phyloP scores from a whole-genome alignment of 2,113 vertebrate genomes.

The Euleptes europaea region DNA sequence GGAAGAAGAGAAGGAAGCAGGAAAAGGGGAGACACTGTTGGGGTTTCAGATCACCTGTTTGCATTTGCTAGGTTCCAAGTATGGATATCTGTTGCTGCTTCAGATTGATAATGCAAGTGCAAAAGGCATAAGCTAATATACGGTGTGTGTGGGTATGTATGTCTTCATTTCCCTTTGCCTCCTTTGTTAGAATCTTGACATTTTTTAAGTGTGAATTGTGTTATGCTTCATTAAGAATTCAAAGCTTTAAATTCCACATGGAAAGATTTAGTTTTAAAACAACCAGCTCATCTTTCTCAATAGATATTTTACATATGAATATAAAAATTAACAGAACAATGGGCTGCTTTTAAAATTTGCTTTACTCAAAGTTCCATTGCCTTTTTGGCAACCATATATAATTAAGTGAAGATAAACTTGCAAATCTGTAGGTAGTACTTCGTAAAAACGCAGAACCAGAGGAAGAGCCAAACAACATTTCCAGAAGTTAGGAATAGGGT shows the following conservation, averaged over 20 bases:
- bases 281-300: constrained; percentile 39
- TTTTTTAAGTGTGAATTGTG: constrained; percentile 47
- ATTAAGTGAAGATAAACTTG: not conserved
- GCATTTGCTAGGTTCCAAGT: not conserved
- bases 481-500: not conserved
- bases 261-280: constrained; percentile 40
- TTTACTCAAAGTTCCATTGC: constrained; percentile 33
- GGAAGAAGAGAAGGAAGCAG: too few relatives aligned
- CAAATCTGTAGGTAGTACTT: not conserved
- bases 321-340: constrained; percentile 39
- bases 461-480: not conserved
- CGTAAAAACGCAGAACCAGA: not conserved
- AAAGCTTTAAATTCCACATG: constrained; percentile 50
- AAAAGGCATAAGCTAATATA: constrained; percentile 18
- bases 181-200: constrained; percentile 32
- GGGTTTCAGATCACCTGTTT: too few relatives aligned
- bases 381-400: constrained; percentile 3
- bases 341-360: constrained; percentile 30
- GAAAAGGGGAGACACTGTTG: too few relatives aligned
- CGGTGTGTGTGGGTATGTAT: too few relatives aligned
- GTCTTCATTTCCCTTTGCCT: constrained; percentile 22
- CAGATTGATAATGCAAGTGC: not conserved
- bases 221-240: constrained; percentile 41
- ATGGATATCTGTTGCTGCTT: not conserved
- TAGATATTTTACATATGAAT: constrained; percentile 49